Base-by-base conservation (phyloP, 2,888 invertebrate genomes). In the Crossocerus cetratus region DNA sequence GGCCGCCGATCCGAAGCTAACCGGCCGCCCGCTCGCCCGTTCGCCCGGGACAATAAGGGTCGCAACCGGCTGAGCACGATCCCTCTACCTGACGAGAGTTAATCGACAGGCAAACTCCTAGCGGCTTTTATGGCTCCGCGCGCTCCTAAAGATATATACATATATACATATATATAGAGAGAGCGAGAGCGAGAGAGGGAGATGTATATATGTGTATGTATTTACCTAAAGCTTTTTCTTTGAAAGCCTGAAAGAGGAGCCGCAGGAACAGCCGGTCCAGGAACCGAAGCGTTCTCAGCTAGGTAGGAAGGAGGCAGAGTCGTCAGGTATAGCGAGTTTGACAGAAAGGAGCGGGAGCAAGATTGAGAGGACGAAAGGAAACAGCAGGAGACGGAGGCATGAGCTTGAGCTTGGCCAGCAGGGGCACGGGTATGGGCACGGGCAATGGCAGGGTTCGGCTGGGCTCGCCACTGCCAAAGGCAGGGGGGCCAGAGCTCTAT, bases 1-100 rank as follows among this genome's bases (percentile, higher is more conserved):
- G 32, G 32, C 32, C 11, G 32, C 8, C 32, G 32, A 32, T 32
- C 32, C 32, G 8, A 2, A 32, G 32, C 8, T 32, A 32, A 11
- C 32, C 74, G n/a, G n/a, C n/a, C n/a, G n/a, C n/a, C n/a, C n/a
- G n/a, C n/a, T n/a, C n/a, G n/a, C n/a, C n/a, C n/a, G n/a, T n/a
- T n/a, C n/a, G n/a, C n/a, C n/a, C n/a, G 78, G 79, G 82, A 82
- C 81, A 82, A 82, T 82, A 82, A 82, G 81, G 79, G 78, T 82
- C 82, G 82, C 72, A 77, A 67, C 74, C 71, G 75, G 66, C 71
- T 66, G 72, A 81, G 74, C 74, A 70, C 77, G 82, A 79, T 82
- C 82, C 80, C 73, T 82, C 74, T 57, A 59, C 69, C 69, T 63
- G 69, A 67, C 57, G 74, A 76, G 80, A 81, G 78, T 77, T 78